phyloP scores from a whole-genome alignment of 2,888 invertebrate genomes.

The Dynastes hyllus region DNA sequence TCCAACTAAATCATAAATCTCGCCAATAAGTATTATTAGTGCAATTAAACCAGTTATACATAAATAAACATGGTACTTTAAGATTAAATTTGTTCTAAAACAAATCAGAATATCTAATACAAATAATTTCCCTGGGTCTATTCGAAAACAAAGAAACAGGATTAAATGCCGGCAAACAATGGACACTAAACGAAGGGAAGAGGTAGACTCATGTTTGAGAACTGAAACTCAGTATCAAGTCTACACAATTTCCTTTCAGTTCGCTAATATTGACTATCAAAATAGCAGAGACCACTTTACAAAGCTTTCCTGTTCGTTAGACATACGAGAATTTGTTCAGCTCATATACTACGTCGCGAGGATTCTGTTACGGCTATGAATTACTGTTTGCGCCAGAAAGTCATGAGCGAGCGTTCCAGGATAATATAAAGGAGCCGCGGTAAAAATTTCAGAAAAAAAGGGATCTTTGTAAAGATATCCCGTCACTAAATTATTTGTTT shows the following conservation, averaged over 20 bases:
- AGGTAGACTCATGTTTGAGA: neutral
- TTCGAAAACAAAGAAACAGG: neutral
- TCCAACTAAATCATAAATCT: no score
- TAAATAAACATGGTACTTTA: no score
- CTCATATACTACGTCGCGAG: neutral
- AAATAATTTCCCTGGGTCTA: neutral
- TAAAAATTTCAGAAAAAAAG: no score
- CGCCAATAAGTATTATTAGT: no score
- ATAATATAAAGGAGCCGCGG: no score
- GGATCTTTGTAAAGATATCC: no score
- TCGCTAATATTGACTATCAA: slow-evolving; percentile 19
- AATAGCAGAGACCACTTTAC: slow-evolving; percentile 3
- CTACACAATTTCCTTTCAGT: slow-evolving; percentile 14
- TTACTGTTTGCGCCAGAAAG: neutral
- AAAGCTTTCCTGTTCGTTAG: slow-evolving; percentile 13
- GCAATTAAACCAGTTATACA: no score
- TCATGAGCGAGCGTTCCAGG: no score
- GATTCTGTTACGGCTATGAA: neutral
- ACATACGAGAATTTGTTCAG: slow-evolving; percentile 3
- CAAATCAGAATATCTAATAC: neutral
- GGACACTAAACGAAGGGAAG: neutral
- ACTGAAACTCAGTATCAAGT: slow-evolving; percentile 1
- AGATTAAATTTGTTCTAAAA: neutral
- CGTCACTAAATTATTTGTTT: no score
- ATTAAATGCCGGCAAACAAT: slow-evolving; percentile 7